A percentile compares a stretch with the other conserved stretches of the same genome.
phyloP scores from a whole-genome alignment of 1,140 invertebrate species.

The Drosophila mayri region DNA sequence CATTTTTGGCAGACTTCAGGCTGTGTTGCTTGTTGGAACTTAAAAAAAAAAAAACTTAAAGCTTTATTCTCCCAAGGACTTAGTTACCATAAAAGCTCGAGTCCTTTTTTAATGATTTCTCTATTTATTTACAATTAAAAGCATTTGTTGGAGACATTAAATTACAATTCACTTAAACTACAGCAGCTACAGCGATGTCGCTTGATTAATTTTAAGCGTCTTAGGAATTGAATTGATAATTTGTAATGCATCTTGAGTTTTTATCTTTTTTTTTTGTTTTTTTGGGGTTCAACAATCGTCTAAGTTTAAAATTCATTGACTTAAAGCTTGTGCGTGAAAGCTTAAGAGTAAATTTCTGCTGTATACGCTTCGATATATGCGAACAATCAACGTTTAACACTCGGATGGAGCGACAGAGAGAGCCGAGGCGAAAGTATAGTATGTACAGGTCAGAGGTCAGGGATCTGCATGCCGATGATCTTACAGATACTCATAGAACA shows the following conservation, averaged over 20 bases:
- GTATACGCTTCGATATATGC: conserved; percentile 50
- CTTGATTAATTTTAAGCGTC: conserved; percentile 64
- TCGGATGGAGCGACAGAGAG: conserved; percentile 27
- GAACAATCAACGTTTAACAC: conserved; percentile 74
- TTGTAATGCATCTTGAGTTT: conserved; percentile 38
- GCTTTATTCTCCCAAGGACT: neutral
- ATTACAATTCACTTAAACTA: conserved; percentile 67
- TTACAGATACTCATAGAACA: conserved; percentile 94
- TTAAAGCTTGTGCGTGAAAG: conserved; percentile 66
- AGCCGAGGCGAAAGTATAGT: conserved; percentile 34
- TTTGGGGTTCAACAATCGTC: conserved; percentile 39
- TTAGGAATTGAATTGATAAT: conserved; percentile 72
- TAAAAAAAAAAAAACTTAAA: neutral
- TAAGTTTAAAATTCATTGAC: conserved; percentile 72
- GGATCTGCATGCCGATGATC: neutral
- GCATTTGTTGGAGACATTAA: conserved; percentile 73
- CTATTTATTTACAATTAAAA: conserved; percentile 82
- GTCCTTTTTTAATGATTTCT: conserved; percentile 28
- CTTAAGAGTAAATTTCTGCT: conserved; percentile 50
- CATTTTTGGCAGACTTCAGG: neutral
- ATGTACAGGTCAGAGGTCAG: conserved; percentile 56
- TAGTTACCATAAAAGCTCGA: conserved; percentile 3
- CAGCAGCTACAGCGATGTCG: conserved; percentile 49
- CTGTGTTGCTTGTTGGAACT: neutral
- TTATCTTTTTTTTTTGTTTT: neutral